phyloP scores from a whole-genome alignment of 2,888 invertebrate genomes.

The Dicyrtoma fusca region DNA sequence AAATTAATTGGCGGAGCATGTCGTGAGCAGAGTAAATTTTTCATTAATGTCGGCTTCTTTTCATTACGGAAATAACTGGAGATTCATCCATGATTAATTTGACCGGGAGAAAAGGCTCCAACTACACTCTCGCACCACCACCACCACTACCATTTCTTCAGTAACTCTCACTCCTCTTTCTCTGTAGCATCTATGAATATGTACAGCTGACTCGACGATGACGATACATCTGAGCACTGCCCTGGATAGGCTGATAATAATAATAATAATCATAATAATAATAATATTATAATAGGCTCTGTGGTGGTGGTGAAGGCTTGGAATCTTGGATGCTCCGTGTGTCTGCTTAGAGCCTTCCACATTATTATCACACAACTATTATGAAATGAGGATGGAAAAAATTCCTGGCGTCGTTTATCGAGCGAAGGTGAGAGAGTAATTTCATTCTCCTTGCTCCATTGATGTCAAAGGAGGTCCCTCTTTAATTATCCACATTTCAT shows the following conservation, averaged over 20 bases:
- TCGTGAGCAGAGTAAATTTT: conserved; percentile 53
- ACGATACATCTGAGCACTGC: too few relatives aligned
- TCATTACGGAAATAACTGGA: conserved; percentile 49
- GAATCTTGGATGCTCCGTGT: not conserved
- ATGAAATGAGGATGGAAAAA: conserved; percentile 37
- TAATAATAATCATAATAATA: too few relatives aligned
- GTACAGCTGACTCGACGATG: too few relatives aligned
- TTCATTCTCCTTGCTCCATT: conserved; percentile 41
- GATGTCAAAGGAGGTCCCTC: conserved; percentile 41
- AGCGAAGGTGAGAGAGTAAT: conserved; percentile 45
- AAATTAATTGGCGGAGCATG: conserved; percentile 53
- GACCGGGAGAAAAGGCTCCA: conserved; percentile 24
- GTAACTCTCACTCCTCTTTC: not conserved
- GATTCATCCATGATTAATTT: conserved; percentile 50
- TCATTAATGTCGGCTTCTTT: conserved; percentile 51
- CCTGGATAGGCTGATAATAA: too few relatives aligned
- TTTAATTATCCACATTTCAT: conserved; percentile 46
- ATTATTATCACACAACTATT: conserved; percentile 32
- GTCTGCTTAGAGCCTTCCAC: conserved; percentile 4
- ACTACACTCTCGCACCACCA: not conserved
- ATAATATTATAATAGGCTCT: not conserved
- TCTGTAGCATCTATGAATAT: too few relatives aligned
- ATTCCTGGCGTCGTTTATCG: conserved; percentile 37
- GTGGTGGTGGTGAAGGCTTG: too few relatives aligned
- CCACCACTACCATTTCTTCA: not conserved